Conservation (phyloP, 2,888 invertebrate genomes). For the Chaetogeoica ovagalla region DNA sequence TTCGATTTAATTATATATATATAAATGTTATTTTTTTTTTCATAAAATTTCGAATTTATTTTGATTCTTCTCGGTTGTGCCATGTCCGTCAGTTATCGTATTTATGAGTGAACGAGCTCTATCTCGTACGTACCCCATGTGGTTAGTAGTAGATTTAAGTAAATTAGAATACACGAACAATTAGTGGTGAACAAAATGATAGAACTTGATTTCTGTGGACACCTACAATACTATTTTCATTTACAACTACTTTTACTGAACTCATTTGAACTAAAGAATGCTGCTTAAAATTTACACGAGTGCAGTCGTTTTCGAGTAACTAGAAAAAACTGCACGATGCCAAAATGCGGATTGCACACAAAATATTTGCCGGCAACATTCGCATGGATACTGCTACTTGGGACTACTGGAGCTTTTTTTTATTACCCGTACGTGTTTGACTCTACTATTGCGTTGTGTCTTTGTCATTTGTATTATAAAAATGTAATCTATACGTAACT, state of each 20-base stretch:
- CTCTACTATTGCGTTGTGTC: too few species aligned
- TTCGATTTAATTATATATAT: slow-evolving; percentile 14
- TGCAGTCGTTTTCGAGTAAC: slow-evolving; percentile 33
- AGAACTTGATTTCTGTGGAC: slow-evolving; percentile 10
- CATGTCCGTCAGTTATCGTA: background rate
- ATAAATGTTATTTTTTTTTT: background rate
- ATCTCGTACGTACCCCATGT: background rate
- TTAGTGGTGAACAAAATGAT: slow-evolving; percentile 13
- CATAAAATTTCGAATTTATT: slow-evolving; percentile 31
- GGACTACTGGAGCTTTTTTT: slow-evolving; percentile 92
- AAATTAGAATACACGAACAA: background rate
- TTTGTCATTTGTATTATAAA: background rate
- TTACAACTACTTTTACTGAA: background rate
- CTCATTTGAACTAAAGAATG: slow-evolving; percentile 6
- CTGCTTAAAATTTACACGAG: slow-evolving; percentile 1
- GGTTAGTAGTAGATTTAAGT: background rate
- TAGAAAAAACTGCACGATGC: slow-evolving; percentile 65
- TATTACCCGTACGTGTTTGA: slow-evolving; percentile 90
- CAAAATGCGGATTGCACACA: slow-evolving; percentile 95
- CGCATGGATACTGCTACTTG: slow-evolving; percentile 94
- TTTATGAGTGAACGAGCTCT: background rate
- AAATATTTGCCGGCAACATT: slow-evolving; percentile 97
- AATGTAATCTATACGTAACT: slow-evolving; percentile 19
- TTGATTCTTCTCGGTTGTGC: background rate
- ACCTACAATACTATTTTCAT: slow-evolving; percentile 13